Conservation (phyloP, 2,113 vertebrate genomes). For the Hypomesus transpacificus region DNA sequence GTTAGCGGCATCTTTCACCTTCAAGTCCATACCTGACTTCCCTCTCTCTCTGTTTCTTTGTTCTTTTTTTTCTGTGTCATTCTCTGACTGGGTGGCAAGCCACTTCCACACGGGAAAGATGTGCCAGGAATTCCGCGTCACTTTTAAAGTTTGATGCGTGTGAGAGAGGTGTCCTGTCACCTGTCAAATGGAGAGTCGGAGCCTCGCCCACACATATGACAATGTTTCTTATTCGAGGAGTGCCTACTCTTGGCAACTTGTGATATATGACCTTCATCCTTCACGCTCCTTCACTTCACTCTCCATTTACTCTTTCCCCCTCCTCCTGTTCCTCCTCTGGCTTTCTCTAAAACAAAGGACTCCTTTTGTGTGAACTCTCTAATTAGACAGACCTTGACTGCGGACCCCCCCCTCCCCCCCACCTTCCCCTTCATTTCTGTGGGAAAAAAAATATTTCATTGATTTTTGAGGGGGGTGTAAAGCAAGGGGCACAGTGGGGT, state of each 20-base stretch:
- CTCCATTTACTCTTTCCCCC: conserved; percentile 23
- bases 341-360: conserved; percentile 46
- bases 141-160: too few relatives aligned
- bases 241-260: conserved; percentile 21
- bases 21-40: too few relatives aligned
- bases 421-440: conserved; percentile 71
- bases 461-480: conserved; percentile 69
- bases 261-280: conserved; percentile 60
- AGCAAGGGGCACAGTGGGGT: conserved; percentile 54
- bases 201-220: too few relatives aligned
- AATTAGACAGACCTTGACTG: conserved; percentile 71
- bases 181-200: neutral
- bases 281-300: conserved; percentile 21
- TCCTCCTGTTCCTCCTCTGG: conserved; percentile 31
- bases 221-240: conserved; percentile 1
- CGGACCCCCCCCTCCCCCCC: conserved; percentile 47
- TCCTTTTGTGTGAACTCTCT: conserved; percentile 65
- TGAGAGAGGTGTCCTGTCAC: neutral
- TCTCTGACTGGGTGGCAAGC: too few relatives aligned
- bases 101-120: too few relatives aligned
- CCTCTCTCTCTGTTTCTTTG: too few relatives aligned
- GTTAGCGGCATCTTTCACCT: too few relatives aligned
- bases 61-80: too few relatives aligned
- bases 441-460: conserved; percentile 76
- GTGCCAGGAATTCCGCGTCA: too few relatives aligned